These are phyloP conservation scores for Azorinus chamasolen DNA, from an alignment of 2,888 invertebrate species.

Conservation along the genomic window DNA sequence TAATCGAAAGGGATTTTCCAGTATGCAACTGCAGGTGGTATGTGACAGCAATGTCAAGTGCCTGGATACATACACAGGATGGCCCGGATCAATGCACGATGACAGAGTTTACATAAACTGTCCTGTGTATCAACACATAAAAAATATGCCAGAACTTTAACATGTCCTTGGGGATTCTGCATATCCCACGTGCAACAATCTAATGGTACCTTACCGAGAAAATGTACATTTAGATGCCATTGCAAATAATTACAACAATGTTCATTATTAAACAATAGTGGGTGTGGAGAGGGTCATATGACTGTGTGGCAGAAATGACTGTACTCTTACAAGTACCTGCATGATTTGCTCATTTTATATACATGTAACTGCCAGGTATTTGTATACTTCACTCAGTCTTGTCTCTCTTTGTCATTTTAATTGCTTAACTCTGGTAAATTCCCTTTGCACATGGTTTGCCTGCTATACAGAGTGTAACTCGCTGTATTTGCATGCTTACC, in stretches of 20 bases:
- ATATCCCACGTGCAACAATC: slow-evolving; percentile 9
- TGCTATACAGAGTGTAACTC: too few relatives aligned
- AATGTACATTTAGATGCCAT: slow-evolving; percentile 28
- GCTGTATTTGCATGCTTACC: too few relatives aligned
- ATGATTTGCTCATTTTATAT: too few relatives aligned
- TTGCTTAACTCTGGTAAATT: too few relatives aligned
- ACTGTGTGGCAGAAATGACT: too few relatives aligned
- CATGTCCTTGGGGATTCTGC: slow-evolving; percentile 36
- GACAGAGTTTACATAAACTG: slow-evolving; percentile 2
- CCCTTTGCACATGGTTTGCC: too few relatives aligned
- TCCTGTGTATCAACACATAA: not conserved
- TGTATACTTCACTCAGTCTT: too few relatives aligned
- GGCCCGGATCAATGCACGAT: slow-evolving; percentile 28
- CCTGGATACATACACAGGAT: slow-evolving; percentile 23
- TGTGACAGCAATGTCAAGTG: slow-evolving; percentile 3
- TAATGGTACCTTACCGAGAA: slow-evolving; percentile 27
- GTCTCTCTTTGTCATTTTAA: too few relatives aligned
- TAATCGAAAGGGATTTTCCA: slow-evolving; percentile 21
- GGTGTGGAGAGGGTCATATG: not conserved
- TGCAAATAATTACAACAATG: slow-evolving; percentile 36
- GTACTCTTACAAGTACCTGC: too few relatives aligned
- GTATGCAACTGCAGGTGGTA: slow-evolving; percentile 22
- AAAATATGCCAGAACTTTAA: slow-evolving; percentile 2
- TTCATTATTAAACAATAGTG: not conserved
- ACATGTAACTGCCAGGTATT: too few relatives aligned